A percentile compares a stretch with the other conserved stretches of the same genome.
Evolutionary conservation across 2,888 invertebrate genomes (phyloP).

Genomic region (Brachypalpus laphriformis): DNA sequence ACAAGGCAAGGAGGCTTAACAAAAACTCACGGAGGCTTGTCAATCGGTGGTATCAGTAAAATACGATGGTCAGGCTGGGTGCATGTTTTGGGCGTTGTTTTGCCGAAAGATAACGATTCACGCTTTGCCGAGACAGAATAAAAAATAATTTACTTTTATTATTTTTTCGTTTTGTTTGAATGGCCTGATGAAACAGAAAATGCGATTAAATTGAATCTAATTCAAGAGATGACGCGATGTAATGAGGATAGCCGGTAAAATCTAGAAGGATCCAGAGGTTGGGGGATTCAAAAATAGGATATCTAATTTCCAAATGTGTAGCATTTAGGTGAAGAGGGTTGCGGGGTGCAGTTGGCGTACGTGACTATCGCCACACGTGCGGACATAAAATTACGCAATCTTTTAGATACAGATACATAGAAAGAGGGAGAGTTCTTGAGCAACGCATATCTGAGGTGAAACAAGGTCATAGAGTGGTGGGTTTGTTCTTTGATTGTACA

Average conservation of each 20-base stretch:
- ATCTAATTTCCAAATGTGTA: not conserved
- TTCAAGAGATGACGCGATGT: constrained; percentile 30
- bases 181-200: constrained; percentile 1
- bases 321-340: not conserved
- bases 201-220: constrained; percentile 14
- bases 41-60: constrained; percentile 28
- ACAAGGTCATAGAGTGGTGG: constrained; percentile 33
- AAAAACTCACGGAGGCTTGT: constrained; percentile 41
- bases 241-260: not conserved
- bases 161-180: not conserved
- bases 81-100: constrained; percentile 19
- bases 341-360: constrained; percentile 13
- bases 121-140: not conserved
- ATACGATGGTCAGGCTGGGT: constrained; percentile 7
- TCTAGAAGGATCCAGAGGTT: not conserved
- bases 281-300: not conserved
- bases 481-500: not conserved
- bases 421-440: not conserved
- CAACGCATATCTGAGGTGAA: not conserved
- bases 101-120: constrained; percentile 16
- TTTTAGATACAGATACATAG: constrained; percentile 2
- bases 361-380: constrained; percentile 32
- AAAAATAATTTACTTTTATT: not conserved
- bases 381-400: constrained; percentile 1
- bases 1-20: not conserved